Conservation (phyloP, 2,113 vertebrate genomes). For the Egretta garzetta region DNA sequence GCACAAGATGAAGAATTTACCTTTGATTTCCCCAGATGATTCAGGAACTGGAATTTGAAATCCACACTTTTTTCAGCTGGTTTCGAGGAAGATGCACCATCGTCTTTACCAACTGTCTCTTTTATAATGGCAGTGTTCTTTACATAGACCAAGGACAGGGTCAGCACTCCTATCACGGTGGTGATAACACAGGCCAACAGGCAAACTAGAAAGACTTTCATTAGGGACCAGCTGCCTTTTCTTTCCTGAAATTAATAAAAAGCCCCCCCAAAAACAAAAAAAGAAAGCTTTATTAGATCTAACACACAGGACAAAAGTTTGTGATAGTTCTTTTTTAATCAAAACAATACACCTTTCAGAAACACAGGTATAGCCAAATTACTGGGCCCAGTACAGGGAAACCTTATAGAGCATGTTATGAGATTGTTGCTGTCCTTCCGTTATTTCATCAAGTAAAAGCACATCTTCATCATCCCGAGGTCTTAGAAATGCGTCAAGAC, state of each 20-base stretch:
- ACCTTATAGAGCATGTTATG: not conserved
- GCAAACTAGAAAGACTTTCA: constrained; percentile 66
- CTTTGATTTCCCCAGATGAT: constrained; percentile 68
- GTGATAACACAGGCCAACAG: constrained; percentile 66
- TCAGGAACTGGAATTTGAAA: constrained; percentile 68
- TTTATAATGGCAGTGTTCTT: not conserved
- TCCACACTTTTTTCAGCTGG: not conserved
- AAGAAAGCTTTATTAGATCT: not conserved
- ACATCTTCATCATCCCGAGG: not conserved
- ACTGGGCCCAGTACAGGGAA: not conserved
- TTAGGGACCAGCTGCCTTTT: constrained; percentile 35
- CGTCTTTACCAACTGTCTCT: not conserved
- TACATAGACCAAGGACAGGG: constrained; percentile 42
- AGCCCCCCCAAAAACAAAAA: not conserved
- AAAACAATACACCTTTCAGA: not conserved
- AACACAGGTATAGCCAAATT: not conserved
- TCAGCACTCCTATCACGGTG: constrained; percentile 34
- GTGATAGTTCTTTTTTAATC: not conserved
- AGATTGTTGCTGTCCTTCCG: not conserved
- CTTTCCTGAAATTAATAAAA: constrained; percentile 6
- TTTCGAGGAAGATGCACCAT: not conserved
- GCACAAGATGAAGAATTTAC: not conserved
- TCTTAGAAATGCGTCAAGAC: not conserved
- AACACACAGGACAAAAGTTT: not conserved
- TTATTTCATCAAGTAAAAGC: not conserved